A percentile compares a stretch with the other conserved stretches of the same genome.
Evolutionary conservation across 1,140 invertebrate species (phyloP).

Genomic region (Grapholita molesta): DNA sequence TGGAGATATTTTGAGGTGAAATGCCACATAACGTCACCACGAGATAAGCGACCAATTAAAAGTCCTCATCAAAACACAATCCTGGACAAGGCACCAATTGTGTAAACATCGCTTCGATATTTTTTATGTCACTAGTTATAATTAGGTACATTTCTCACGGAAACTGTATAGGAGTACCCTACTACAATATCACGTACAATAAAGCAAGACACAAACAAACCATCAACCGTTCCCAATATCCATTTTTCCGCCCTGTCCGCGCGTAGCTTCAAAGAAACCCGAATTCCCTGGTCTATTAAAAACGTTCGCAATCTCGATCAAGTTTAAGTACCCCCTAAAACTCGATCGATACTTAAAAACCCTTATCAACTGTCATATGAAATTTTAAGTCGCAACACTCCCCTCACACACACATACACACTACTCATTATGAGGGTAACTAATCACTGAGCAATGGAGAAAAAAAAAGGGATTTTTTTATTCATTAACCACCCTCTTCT

Average conservation of each 20-base stretch:
- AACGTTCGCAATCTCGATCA: not conserved
- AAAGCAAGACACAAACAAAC: not conserved
- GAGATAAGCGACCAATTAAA: no score
- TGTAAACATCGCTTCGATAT: not conserved
- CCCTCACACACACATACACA: slow-evolving; percentile 47
- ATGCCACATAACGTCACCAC: no score
- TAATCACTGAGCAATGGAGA: slow-evolving; percentile 71
- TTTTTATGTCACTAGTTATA: not conserved
- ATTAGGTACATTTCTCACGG: not conserved
- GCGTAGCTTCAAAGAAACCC: slow-evolving; percentile 6
- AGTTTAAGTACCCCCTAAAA: not conserved
- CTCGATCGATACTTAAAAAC: slow-evolving; percentile 55
- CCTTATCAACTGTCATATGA: slow-evolving; percentile 62
- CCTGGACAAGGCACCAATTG: not conserved
- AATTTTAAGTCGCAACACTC: slow-evolving; percentile 45
- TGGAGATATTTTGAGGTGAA: no score
- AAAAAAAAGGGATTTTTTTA: slow-evolving; percentile 75
- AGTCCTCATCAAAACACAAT: not conserved
- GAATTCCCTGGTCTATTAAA: slow-evolving; percentile 6
- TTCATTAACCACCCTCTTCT: slow-evolving; percentile 76
- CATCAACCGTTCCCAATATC: not conserved
- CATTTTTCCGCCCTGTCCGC: not conserved
- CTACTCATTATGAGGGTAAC: slow-evolving; percentile 74
- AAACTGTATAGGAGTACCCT: not conserved
- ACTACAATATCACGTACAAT: not conserved